These are phyloP conservation scores for Neopipo cinnamomea DNA, from an alignment of 2,113 vertebrate species.

Conservation along the genomic window DNA sequence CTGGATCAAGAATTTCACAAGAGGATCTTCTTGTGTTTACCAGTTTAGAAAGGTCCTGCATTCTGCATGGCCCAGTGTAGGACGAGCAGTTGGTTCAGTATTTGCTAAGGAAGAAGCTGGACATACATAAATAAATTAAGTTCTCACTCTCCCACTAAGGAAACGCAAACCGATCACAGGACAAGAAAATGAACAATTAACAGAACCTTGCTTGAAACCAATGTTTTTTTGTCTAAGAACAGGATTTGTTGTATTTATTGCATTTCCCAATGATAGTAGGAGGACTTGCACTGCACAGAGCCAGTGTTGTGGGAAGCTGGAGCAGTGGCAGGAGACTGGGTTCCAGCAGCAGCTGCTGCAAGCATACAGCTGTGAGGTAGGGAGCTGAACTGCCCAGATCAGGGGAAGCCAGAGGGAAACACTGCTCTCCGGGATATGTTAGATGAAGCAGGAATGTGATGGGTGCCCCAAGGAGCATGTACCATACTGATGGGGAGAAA, in stretches of 20 bases:
- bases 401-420: neutral
- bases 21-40: neutral
- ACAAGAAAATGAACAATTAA: neutral
- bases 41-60: constrained; percentile 59
- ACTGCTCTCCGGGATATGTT: neutral
- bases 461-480: too few species aligned
- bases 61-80: constrained; percentile 64
- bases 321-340: neutral
- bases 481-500: neutral
- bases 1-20: neutral
- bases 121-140: neutral
- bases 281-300: neutral
- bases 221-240: neutral
- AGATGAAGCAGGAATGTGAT: neutral
- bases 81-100: constrained; percentile 29
- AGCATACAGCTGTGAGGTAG: neutral
- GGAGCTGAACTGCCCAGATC: accelerated
- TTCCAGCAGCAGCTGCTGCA: neutral
- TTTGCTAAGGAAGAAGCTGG: constrained; percentile 69
- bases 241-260: neutral
- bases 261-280: neutral
- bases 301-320: accelerated
- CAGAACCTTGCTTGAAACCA: neutral
- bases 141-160: neutral
- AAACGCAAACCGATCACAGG: neutral